Conservation (phyloP, 2,888 invertebrate genomes). For the Tortrix viridana region DNA sequence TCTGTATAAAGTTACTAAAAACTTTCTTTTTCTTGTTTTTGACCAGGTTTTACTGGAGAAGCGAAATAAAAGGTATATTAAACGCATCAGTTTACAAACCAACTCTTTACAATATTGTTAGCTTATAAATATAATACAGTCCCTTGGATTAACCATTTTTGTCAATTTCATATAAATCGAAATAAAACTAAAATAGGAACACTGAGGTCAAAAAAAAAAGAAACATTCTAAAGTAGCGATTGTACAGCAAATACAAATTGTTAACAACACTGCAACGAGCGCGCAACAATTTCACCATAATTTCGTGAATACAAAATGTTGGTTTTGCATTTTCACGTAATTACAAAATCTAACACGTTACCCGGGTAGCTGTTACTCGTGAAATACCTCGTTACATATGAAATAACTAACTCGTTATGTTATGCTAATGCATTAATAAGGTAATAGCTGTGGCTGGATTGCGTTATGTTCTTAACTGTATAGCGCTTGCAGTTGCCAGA, state of each 20-base stretch:
- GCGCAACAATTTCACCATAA: constrained; percentile 23
- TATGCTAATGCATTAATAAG: constrained; percentile 22
- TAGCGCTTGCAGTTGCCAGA: too few species aligned
- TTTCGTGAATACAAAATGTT: constrained; percentile 30
- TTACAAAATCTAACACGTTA: constrained; percentile 27
- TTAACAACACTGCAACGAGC: constrained; percentile 5
- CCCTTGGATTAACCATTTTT: too few species aligned
- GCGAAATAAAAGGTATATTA: too few species aligned
- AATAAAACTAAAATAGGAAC: too few species aligned
- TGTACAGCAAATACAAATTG: constrained; percentile 21
- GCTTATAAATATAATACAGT: too few species aligned
- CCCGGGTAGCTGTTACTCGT: background rate
- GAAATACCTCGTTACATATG: constrained; percentile 7
- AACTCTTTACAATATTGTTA: too few species aligned
- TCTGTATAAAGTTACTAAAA: too few species aligned
- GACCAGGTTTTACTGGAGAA: too few species aligned
- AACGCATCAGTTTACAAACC: too few species aligned
- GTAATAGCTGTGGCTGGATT: background rate
- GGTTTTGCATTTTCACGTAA: constrained; percentile 31
- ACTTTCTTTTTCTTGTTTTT: too few species aligned
- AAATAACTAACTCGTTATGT: constrained; percentile 29
- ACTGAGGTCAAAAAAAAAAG: too few species aligned
- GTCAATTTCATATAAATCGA: too few species aligned
- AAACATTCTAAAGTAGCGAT: background rate
- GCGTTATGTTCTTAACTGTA: background rate